Conservation (phyloP, 2,888 invertebrate genomes). For the Orchesellides sinensis region DNA sequence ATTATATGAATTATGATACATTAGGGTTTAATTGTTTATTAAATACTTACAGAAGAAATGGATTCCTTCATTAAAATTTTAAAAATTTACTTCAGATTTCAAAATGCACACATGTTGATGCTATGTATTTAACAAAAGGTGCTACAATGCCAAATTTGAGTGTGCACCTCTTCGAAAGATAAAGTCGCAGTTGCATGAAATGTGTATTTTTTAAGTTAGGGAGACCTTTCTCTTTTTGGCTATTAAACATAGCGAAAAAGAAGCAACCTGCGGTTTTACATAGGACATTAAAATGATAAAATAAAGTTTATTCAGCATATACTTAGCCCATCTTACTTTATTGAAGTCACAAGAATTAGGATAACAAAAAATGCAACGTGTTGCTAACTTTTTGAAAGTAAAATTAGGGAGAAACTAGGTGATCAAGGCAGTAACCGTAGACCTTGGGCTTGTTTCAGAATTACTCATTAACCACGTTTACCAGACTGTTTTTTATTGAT, state of each 20-base stretch:
- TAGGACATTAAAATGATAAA: not conserved
- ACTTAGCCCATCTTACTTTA: not conserved
- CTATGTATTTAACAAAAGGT: not conserved
- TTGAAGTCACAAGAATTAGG: not conserved
- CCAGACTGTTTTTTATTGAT: not conserved
- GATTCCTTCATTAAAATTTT: not conserved
- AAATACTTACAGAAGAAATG: too few species aligned
- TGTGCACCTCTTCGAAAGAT: not conserved
- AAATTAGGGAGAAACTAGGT: slow-evolving; percentile 46
- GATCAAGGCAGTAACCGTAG: slow-evolving; percentile 42
- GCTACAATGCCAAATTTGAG: not conserved
- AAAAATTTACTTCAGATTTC: not conserved
- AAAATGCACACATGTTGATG: not conserved
- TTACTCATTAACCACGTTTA: slow-evolving; percentile 9
- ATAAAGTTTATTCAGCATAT: not conserved
- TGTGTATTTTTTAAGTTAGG: not conserved
- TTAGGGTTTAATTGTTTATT: too few species aligned
- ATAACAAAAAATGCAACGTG: not conserved
- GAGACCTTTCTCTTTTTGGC: slow-evolving; percentile 1
- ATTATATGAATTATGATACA: too few species aligned
- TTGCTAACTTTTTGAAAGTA: slow-evolving; percentile 36
- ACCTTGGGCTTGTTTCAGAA: slow-evolving; percentile 41
- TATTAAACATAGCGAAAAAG: not conserved
- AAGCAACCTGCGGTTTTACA: not conserved
- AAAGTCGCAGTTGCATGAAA: not conserved